Evolutionary conservation across 2,888 invertebrate species (phyloP).

Genomic region (Cremastobaeus sp.): DNA sequence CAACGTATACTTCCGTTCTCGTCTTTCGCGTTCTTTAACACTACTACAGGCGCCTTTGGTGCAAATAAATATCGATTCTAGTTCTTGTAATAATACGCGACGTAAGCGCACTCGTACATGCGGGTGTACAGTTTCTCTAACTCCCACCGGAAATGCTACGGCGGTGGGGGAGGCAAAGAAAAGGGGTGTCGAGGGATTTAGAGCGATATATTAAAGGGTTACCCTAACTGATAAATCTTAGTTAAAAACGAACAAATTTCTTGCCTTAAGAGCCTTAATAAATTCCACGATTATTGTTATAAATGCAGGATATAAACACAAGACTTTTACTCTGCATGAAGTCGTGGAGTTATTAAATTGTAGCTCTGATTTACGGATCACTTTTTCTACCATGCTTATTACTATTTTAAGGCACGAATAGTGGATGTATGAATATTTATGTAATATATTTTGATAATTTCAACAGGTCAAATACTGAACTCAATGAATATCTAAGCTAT

Average conservation of each 20-base stretch:
- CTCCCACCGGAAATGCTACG: conserved; percentile 37
- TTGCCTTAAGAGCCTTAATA: conserved; percentile 15
- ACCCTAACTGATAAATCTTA: conserved; percentile 49
- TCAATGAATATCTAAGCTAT: too few species aligned
- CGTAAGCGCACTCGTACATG: conserved; percentile 14
- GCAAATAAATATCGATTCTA: conserved; percentile 54
- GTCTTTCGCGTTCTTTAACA: conserved; percentile 29
- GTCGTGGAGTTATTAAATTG: too few species aligned
- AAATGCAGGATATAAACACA: not conserved
- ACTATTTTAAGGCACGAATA: too few species aligned
- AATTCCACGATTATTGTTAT: conserved; percentile 32
- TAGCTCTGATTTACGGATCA: too few species aligned
- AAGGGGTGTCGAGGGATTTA: conserved; percentile 44
- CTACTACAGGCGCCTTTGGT: conserved; percentile 12
- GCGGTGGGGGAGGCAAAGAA: conserved; percentile 17
- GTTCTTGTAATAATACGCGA: conserved; percentile 43
- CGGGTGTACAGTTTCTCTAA: not conserved
- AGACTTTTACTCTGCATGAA: too few species aligned
- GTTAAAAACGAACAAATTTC: conserved; percentile 39
- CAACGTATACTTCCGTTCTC: not conserved
- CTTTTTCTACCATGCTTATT: too few species aligned
- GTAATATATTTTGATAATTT: too few species aligned
- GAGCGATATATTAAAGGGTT: conserved; percentile 52
- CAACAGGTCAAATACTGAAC: too few species aligned
- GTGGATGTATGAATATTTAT: too few species aligned